Evolutionary conservation across 2,888 invertebrate genomes (phyloP).

Genomic region (Xestoiulus laeticollis): DNA sequence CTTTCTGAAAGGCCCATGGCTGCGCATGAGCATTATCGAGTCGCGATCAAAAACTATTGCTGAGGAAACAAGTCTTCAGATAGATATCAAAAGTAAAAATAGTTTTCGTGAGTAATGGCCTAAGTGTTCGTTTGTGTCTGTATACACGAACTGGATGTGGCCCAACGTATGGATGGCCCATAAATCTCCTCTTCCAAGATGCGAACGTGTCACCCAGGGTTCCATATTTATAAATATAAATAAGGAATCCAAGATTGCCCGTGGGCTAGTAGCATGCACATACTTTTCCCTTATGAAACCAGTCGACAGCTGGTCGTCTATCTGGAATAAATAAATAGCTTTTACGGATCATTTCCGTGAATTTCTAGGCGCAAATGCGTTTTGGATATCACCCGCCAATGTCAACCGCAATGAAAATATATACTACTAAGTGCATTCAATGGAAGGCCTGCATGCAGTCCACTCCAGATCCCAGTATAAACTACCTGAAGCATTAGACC

Average conservation of each 20-base stretch:
- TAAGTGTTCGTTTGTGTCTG: slow-evolving; percentile 29
- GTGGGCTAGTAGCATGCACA: background rate
- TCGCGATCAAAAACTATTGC: slow-evolving; percentile 21
- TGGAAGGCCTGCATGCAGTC: background rate
- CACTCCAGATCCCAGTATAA: slow-evolving; percentile 11
- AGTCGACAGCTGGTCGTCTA: slow-evolving; percentile 37
- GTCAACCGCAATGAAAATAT: slow-evolving; percentile 34
- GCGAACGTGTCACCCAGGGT: slow-evolving; percentile 37
- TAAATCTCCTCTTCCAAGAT: slow-evolving; percentile 23
- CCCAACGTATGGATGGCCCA: slow-evolving; percentile 23
- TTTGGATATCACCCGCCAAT: slow-evolving; percentile 29
- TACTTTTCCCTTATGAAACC: slow-evolving; percentile 29
- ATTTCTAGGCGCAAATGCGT: slow-evolving; percentile 34
- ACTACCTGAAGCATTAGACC: background rate
- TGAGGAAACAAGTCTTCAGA: background rate
- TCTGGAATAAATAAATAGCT: slow-evolving; percentile 34
- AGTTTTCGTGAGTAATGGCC: slow-evolving; percentile 9
- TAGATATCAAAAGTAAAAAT: slow-evolving; percentile 33
- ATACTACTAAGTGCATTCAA: slow-evolving; percentile 34
- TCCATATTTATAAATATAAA: slow-evolving; percentile 37
- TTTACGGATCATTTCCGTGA: slow-evolving; percentile 37
- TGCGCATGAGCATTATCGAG: background rate
- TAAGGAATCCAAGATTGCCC: slow-evolving; percentile 24
- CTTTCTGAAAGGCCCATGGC: background rate
- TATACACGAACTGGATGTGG: slow-evolving; percentile 15